Evolutionary conservation across 1,140 invertebrate species (phyloP).

Genomic region (Chelonus insularis): DNA sequence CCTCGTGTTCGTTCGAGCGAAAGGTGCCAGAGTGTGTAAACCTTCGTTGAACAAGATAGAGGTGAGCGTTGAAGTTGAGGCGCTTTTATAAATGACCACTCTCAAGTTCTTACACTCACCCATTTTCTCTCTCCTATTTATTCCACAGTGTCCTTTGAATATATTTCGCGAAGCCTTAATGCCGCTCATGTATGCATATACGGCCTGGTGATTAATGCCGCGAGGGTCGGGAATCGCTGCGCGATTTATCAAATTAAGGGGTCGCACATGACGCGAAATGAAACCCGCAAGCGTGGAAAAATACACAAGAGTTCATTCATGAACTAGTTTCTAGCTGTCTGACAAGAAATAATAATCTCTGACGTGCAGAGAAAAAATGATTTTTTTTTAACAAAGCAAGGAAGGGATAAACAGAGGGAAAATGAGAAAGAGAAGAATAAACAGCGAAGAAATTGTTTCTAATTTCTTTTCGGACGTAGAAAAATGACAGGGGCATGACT

Average conservation of each 20-base stretch:
- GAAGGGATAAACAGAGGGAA: too few relatives aligned
- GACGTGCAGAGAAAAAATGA: too few relatives aligned
- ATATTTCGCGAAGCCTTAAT: slow-evolving; percentile 42
- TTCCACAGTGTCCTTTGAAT: slow-evolving; percentile 7
- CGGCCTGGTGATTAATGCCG: slow-evolving; percentile 55
- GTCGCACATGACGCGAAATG: slow-evolving; percentile 51
- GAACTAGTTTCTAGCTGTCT: background rate
- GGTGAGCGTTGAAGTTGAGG: slow-evolving; percentile 37
- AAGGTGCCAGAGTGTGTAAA: slow-evolving; percentile 55
- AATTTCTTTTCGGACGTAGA: slow-evolving; percentile 33
- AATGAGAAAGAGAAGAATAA: too few relatives aligned
- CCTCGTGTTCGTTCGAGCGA: slow-evolving; percentile 39
- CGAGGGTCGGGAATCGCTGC: slow-evolving; percentile 51
- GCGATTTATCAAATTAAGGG: slow-evolving; percentile 62
- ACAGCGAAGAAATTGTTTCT: too few relatives aligned
- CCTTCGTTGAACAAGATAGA: slow-evolving; percentile 57
- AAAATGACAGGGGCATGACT: slow-evolving; percentile 49
- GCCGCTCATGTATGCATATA: slow-evolving; percentile 58
- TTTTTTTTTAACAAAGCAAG: too few relatives aligned
- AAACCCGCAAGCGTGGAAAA: slow-evolving; percentile 50
- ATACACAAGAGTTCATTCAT: slow-evolving; percentile 40
- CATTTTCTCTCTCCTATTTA: background rate
- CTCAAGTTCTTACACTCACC: slow-evolving; percentile 18
- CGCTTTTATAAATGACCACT: slow-evolving; percentile 57
- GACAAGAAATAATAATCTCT: background rate